Conservation (phyloP, 2,113 vertebrate genomes). For the Octodon degus region DNA sequence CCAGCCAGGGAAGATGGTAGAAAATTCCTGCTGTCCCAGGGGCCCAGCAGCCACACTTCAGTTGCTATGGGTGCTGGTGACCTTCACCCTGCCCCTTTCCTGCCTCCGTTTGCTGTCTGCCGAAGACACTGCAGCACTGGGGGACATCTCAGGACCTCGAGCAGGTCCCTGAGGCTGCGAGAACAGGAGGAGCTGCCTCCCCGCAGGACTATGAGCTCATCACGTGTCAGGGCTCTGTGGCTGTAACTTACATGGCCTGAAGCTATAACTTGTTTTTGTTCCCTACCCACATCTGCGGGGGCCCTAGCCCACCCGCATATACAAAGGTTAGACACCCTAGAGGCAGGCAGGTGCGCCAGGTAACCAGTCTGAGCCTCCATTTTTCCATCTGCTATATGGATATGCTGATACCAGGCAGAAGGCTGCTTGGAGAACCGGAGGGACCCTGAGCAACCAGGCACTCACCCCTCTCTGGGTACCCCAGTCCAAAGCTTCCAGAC, state of each 20-base stretch:
- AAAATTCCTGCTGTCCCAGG: background rate
- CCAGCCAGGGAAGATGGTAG: background rate
- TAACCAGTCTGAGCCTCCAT: background rate
- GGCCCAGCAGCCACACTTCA: background rate
- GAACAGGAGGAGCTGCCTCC: no score
- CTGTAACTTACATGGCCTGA: background rate
- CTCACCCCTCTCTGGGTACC: background rate
- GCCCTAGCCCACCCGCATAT: background rate
- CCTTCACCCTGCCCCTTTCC: fast-evolving
- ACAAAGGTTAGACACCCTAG: background rate
- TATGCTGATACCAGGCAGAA: background rate
- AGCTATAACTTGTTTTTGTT: background rate
- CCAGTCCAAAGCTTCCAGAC: background rate
- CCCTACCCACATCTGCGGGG: fast-evolving
- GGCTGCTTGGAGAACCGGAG: background rate
- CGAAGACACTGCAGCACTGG: fast-evolving
- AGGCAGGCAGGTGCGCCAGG: background rate
- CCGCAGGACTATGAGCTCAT: background rate
- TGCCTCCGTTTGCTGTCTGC: background rate
- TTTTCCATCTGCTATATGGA: background rate
- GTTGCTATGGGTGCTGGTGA: background rate
- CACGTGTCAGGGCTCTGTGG: background rate
- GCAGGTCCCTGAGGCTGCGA: no score
- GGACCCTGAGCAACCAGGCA: background rate
- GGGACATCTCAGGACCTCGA: no score